phyloP scores from a whole-genome alignment of 2,797 vertebrate genomes.

The Megalops cyprinoides region DNA sequence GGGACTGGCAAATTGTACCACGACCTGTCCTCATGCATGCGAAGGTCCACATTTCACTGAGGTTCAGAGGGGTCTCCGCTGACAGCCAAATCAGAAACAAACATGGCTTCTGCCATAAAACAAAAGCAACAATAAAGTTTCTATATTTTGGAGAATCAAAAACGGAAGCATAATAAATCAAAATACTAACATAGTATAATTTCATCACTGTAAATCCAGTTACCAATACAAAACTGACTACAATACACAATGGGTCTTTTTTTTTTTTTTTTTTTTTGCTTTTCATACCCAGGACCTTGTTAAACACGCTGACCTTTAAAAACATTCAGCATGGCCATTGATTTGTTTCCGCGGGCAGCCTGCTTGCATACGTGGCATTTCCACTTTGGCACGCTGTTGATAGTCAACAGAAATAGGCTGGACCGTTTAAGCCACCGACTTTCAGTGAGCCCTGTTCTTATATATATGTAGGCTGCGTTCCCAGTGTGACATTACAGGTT shows the following conservation, averaged over 20 bases:
- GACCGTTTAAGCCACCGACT: neutral
- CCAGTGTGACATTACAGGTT: neutral
- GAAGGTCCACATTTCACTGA: slow-evolving; percentile 32
- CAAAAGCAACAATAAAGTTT: slow-evolving; percentile 78
- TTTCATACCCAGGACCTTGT: slow-evolving; percentile 26
- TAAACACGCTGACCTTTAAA: slow-evolving; percentile 14
- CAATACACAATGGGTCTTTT: slow-evolving; percentile 69
- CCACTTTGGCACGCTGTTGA: neutral
- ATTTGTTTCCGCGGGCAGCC: neutral
- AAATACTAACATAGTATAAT: slow-evolving; percentile 91
- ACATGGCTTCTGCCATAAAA: slow-evolving; percentile 71
- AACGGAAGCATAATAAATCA: slow-evolving; percentile 82
- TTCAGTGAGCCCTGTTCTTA: neutral
- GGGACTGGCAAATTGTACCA: neutral
- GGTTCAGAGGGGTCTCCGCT: slow-evolving; percentile 42
- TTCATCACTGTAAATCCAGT: slow-evolving; percentile 87
- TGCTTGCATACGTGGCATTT: neutral
- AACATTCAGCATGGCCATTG: neutral
- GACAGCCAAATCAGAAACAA: slow-evolving; percentile 53
- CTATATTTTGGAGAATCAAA: slow-evolving; percentile 87
- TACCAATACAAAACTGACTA: slow-evolving; percentile 78
- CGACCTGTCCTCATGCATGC: too few species aligned
- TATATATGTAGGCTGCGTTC: neutral
- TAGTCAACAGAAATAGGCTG: neutral
- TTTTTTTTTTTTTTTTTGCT: slow-evolving; percentile 43